Conservation (phyloP, 37 sponge, comb jelly and placozoan species). For the Dysidea cf. avara region DNA sequence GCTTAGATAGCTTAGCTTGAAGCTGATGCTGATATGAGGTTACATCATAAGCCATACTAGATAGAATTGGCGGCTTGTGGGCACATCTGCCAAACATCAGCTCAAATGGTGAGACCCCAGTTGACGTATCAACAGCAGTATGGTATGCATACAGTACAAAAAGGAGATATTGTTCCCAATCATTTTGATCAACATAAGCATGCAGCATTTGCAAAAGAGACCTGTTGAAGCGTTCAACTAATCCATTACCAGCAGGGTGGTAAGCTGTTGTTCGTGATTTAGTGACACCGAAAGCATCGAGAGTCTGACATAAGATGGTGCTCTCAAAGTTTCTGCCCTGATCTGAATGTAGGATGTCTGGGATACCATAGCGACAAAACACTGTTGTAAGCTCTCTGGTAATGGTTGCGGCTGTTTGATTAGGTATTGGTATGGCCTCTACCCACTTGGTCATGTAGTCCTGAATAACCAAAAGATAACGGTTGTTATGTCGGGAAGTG, state of each 20-base stretch:
- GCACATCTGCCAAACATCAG: too few species aligned
- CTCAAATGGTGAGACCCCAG: too few species aligned
- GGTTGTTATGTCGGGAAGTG: neutral
- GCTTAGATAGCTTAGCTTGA: too few species aligned
- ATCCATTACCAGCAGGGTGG: constrained; percentile 15
- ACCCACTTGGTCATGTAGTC: constrained; percentile 15
- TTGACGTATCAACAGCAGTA: too few species aligned
- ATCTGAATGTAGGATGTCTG: constrained; percentile 10
- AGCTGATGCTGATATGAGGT: too few species aligned
- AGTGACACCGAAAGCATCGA: too few species aligned
- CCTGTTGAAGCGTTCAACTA: constrained; percentile 16
- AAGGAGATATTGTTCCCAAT: too few species aligned
- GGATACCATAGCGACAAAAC: constrained; percentile 9
- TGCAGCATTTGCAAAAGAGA: constrained; percentile 14
- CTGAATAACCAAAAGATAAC: constrained; percentile 4
- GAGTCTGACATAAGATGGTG: too few species aligned
- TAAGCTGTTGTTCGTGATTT: constrained; percentile 23
- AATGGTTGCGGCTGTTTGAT: constrained; percentile 4
- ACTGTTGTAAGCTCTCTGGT: neutral
- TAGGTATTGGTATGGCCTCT: neutral
- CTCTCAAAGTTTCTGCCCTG: constrained; percentile 23
- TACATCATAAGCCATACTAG: too few species aligned
- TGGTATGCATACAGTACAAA: too few species aligned
- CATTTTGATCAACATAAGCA: too few species aligned
- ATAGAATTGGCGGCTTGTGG: too few species aligned